Base-by-base conservation (phyloP, 2,888 invertebrate genomes). In the Acleris cristana region DNA sequence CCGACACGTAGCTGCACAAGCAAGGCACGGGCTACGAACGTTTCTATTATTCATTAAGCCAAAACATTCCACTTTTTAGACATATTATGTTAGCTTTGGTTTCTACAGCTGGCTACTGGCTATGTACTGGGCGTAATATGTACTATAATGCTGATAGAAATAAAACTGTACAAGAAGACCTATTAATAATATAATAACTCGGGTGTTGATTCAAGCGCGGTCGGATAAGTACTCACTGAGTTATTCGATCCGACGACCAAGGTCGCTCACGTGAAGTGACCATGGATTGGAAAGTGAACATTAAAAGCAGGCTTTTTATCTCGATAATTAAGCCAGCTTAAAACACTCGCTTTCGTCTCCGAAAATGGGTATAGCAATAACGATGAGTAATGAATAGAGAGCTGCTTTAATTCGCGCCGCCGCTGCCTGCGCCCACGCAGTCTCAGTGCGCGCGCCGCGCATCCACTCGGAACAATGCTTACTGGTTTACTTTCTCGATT, bases 321-420 rank as follows among this genome's bases (percentile, higher is more conserved):
- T 75, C 77, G 74, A 76, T 79, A 80, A 81, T 80, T 79, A 81
- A 78, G 73, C 70, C 77, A 74, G 77, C 77, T 79, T 49, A 77
- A 79, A 78, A 76, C 90, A 88, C 88, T 87, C 86, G 85, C 87
- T 91, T 91, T 91, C 90, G 88, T 88, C 86, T 87, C 87, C 89
- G 79, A 83, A 91, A 87, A 89, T 84, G 90, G 90, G 76, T 81
- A 89, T 89, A 88, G 91, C 88, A 92, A 91, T 89, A 90, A 88
- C 86, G 86, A 92, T 91, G 92, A 91, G 90, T 92, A 92, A 92
- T 92, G 91, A 88, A 92, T 92, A 92, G 92, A 92, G 92, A 92
- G 92, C 88, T 89, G 90, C 81, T 90, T 89, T 89, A 90, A 88
- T 90, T 90, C 85, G 87, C 91, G 86, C 86, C 63, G 66, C 63